Base-by-base conservation (phyloP, 2,113 vertebrate species). In the Callithrix jacchus region DNA sequence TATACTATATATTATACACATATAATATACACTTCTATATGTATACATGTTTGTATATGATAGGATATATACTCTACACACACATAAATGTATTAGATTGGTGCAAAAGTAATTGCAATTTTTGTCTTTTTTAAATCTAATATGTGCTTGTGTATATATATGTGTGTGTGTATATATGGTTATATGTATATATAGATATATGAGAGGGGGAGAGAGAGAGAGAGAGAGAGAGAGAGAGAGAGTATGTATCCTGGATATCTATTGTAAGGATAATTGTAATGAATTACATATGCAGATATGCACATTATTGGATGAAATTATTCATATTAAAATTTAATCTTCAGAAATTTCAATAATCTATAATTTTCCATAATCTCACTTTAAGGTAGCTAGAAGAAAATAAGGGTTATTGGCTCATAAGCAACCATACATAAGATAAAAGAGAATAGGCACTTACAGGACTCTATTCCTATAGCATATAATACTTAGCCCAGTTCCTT, bases 131-230 rank as follows among this genome's bases (percentile, higher is more conserved):
- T 58, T 1, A 10, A 58, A 58, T 58, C 23, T 58, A 11, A 58
- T 25, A 25, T 58, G 9, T 58, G 23, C 23, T 0, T 58, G 21
- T 58, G 56, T 25, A 23, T 58, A 8, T 58, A 1, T 58, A 0
- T 58, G 0, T 58, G 0, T 54, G 17, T 54, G 5, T 54, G 17
- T 18, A 0, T 52, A 2, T 52, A 1, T 52, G 5, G 8, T 1
- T 25, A 8, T 10, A 42, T 42, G 40, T 42, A 42, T 42, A 42
- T 42, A 42, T 42, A 56, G 3, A 56, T 9, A 23, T 8, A n/a
- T n/a, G n/a, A n/a, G n/a, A n/a, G n/a, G n/a, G n/a, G n/a, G n/a
- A n/a, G n/a, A n/a, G n/a, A 0, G 7, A 56, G 1, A 56, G 0
- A 56, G 0, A 56, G 21, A 21, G 21, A 58, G 20, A 56, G 20